These are phyloP conservation scores for Plectrocnemia conspersa DNA, from an alignment of 1,140 invertebrate genomes.

Conservation along the genomic window DNA sequence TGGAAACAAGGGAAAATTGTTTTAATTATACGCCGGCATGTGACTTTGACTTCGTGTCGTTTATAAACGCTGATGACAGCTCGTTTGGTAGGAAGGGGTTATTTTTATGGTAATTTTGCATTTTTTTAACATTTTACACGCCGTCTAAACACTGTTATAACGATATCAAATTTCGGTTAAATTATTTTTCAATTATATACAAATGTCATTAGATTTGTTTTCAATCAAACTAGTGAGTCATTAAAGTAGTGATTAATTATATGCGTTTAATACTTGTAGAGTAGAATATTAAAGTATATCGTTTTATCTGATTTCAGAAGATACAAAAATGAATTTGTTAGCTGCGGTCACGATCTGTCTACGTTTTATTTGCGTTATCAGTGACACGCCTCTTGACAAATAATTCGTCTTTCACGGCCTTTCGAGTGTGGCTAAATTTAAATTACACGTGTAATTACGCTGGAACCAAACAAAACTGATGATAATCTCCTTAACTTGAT, in stretches of 20 bases:
- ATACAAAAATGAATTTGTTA: too few relatives aligned
- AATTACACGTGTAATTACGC: slow-evolving; percentile 24
- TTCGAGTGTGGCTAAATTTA: slow-evolving; percentile 18
- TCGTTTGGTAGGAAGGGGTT: slow-evolving; percentile 11
- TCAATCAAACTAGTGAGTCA: too few relatives aligned
- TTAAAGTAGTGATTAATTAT: too few relatives aligned
- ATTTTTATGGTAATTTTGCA: too few relatives aligned
- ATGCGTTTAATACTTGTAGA: too few relatives aligned
- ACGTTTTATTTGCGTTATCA: not conserved
- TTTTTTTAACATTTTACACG: too few relatives aligned
- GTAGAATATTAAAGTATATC: too few relatives aligned
- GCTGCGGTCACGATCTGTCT: slow-evolving; percentile 11
- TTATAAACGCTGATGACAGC: slow-evolving; percentile 20
- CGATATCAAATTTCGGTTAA: too few relatives aligned
- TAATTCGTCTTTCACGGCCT: slow-evolving; percentile 8
- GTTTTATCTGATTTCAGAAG: too few relatives aligned
- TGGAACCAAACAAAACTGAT: slow-evolving; percentile 21
- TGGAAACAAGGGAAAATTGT: slow-evolving; percentile 18
- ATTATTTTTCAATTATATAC: too few relatives aligned
- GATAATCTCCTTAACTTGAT: slow-evolving; percentile 23
- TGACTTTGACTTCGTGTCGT: slow-evolving; percentile 12
- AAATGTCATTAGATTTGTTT: too few relatives aligned
- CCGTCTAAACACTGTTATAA: too few relatives aligned
- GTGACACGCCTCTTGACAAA: slow-evolving; percentile 20
- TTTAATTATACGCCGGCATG: slow-evolving; percentile 17